These are phyloP conservation scores for Tachina lurida DNA, from an alignment of 2,888 invertebrate genomes.

Conservation along the genomic window DNA sequence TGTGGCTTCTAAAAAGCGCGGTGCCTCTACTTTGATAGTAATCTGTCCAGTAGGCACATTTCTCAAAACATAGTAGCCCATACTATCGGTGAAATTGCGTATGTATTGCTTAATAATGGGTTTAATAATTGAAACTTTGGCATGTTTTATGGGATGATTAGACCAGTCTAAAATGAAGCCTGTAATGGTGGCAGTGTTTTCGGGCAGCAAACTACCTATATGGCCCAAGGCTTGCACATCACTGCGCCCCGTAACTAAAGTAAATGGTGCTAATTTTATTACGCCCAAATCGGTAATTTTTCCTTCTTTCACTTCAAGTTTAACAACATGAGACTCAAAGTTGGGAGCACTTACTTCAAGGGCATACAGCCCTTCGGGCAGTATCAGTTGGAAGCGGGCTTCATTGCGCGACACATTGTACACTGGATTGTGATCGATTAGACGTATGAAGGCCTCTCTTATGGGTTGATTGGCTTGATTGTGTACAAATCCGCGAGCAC, in stretches of 20 bases:
- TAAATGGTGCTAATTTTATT: slow-evolving; percentile 74
- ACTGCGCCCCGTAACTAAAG: slow-evolving; percentile 75
- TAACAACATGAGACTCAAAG: slow-evolving; percentile 84
- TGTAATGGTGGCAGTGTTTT: slow-evolving; percentile 72
- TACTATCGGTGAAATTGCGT: slow-evolving; percentile 78
- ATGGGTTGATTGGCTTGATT: slow-evolving; percentile 87
- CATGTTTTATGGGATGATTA: slow-evolving; percentile 85
- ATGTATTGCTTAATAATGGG: slow-evolving; percentile 81
- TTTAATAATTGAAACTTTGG: slow-evolving; percentile 83
- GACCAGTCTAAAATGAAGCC: slow-evolving; percentile 86
- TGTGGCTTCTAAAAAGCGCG: slow-evolving; percentile 85
- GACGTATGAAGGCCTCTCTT: slow-evolving; percentile 87
- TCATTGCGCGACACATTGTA: slow-evolving; percentile 87
- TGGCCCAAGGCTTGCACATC: slow-evolving; percentile 73
- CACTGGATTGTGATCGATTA: slow-evolving; percentile 84
- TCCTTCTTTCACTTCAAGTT: slow-evolving; percentile 78
- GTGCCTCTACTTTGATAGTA: slow-evolving; percentile 84
- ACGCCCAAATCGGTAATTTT: slow-evolving; percentile 76
- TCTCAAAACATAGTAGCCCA: slow-evolving; percentile 78
- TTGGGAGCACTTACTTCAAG: slow-evolving; percentile 86
- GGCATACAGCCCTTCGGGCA: slow-evolving; percentile 88
- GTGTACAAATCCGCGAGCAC: slow-evolving; percentile 88
- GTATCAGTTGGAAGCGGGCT: slow-evolving; percentile 88
- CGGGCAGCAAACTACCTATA: slow-evolving; percentile 40
- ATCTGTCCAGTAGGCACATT: slow-evolving; percentile 82